A percentile compares a stretch with the other conserved stretches of the same genome.
Conservation (phyloP, 2,113 vertebrate genomes). For the Haemorhous mexicanus region DNA sequence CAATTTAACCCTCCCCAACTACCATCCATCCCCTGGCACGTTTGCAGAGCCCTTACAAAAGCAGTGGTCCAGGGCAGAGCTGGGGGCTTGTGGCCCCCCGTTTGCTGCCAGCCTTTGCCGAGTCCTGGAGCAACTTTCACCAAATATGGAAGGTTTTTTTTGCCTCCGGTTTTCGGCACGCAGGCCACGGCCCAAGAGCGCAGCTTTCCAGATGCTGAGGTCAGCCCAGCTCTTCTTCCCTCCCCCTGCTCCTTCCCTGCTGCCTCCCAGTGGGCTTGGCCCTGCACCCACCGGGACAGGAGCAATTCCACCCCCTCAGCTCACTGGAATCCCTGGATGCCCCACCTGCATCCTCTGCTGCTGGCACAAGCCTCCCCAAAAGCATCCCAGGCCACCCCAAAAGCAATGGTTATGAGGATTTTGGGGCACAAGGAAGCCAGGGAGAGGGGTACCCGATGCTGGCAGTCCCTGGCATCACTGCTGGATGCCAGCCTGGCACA, state of each 20-base stretch:
- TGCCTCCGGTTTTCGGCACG: conserved; percentile 75
- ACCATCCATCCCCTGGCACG: neutral
- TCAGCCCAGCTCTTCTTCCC: conserved; percentile 53
- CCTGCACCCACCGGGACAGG: neutral
- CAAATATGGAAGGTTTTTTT: conserved; percentile 86
- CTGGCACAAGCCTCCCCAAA: neutral
- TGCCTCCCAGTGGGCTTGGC: neutral
- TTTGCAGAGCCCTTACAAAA: neutral
- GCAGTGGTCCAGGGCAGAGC: neutral
- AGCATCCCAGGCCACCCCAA: neutral
- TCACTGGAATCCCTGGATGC: neutral
- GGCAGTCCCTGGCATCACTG: neutral
- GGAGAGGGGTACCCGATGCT: accelerated
- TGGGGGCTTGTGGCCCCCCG: neutral
- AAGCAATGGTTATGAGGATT: neutral
- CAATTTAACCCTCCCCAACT: accelerated
- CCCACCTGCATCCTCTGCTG: neutral
- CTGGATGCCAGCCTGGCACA: neutral
- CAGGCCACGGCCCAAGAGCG: conserved; percentile 76
- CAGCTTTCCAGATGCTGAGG: conserved; percentile 81
- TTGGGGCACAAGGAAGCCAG: neutral
- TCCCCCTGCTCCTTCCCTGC: neutral
- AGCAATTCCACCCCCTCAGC: neutral
- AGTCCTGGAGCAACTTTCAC: conserved; percentile 73
- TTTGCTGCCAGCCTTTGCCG: conserved; percentile 41